These are phyloP conservation scores for Colletes latitarsis DNA, from an alignment of 1,140 invertebrate genomes.

Conservation along the genomic window DNA sequence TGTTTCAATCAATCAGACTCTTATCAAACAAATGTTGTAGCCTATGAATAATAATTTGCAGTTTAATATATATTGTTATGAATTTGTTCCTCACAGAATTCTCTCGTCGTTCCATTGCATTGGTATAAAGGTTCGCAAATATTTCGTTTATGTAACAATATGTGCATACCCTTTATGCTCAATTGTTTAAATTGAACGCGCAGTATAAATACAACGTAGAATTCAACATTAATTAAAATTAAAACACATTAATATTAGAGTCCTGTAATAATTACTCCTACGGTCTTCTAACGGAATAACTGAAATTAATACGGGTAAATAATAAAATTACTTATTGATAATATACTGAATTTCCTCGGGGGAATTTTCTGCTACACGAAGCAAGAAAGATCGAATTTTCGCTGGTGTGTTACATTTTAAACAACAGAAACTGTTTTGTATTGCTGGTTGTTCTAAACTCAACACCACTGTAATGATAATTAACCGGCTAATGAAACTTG, in stretches of 20 bases:
- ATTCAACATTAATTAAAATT: too few species aligned
- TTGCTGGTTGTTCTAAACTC: constrained; percentile 1
- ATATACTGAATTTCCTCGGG: background rate
- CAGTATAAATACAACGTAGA: background rate
- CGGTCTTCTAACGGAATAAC: background rate
- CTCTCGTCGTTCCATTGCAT: background rate
- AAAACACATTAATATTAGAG: too few species aligned
- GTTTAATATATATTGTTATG: too few species aligned
- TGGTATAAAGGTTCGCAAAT: background rate
- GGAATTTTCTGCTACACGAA: background rate
- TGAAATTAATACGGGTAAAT: background rate
- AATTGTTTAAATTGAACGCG: background rate
- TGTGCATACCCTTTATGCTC: background rate
- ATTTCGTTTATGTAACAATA: background rate
- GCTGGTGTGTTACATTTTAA: background rate
- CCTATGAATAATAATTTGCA: too few species aligned
- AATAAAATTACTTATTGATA: constrained; percentile 3
- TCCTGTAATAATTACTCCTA: too few species aligned
- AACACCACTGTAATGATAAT: constrained; percentile 13
- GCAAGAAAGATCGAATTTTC: constrained; percentile 13
- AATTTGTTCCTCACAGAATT: background rate
- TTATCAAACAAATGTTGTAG: background rate
- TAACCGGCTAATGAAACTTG: background rate
- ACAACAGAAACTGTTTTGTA: constrained; percentile 5
- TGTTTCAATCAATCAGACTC: too few species aligned